Conservation (phyloP, 2,797 vertebrate species). For the Chelmon rostratus region DNA sequence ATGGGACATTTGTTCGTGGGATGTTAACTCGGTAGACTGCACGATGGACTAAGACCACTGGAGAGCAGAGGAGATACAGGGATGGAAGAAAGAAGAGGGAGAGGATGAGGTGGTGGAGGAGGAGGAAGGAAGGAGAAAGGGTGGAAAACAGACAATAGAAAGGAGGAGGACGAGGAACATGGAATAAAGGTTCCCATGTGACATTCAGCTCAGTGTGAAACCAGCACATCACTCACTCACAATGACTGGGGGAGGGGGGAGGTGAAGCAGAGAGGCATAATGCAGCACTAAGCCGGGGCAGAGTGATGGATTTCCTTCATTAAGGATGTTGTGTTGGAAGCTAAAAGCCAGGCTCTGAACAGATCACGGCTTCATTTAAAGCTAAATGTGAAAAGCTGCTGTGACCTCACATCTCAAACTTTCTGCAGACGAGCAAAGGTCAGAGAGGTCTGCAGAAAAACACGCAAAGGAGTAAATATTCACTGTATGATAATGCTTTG, state of each 20-base stretch:
- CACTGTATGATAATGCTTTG: too few relatives aligned
- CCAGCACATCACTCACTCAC: slow-evolving; percentile 32
- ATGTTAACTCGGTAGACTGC: not conserved
- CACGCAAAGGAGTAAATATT: not conserved
- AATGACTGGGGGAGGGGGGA: not conserved
- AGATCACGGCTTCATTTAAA: not conserved
- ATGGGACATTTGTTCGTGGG: not conserved
- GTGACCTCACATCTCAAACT: not conserved
- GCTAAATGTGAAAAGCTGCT: not conserved
- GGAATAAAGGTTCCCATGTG: slow-evolving; percentile 19
- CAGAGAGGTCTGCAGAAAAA: not conserved
- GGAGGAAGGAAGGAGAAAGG: not conserved
- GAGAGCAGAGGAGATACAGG: not conserved
- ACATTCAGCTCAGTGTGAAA: slow-evolving; percentile 40
- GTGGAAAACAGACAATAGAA: not conserved
- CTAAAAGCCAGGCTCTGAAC: slow-evolving; percentile 4
- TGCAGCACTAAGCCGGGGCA: slow-evolving; percentile 13
- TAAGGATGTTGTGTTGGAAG: slow-evolving; percentile 30
- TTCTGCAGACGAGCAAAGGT: too few relatives aligned
- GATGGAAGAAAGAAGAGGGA: not conserved
- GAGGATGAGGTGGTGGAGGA: not conserved
- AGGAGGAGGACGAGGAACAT: not conserved
- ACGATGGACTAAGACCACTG: not conserved
- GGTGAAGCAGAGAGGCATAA: not conserved
- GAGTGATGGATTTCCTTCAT: slow-evolving; percentile 63